Percentiles rank a stretch among this genome's conserved stretches.
phyloP scores from a whole-genome alignment of 1,140 invertebrate species.

The Lucilia cuprina region DNA sequence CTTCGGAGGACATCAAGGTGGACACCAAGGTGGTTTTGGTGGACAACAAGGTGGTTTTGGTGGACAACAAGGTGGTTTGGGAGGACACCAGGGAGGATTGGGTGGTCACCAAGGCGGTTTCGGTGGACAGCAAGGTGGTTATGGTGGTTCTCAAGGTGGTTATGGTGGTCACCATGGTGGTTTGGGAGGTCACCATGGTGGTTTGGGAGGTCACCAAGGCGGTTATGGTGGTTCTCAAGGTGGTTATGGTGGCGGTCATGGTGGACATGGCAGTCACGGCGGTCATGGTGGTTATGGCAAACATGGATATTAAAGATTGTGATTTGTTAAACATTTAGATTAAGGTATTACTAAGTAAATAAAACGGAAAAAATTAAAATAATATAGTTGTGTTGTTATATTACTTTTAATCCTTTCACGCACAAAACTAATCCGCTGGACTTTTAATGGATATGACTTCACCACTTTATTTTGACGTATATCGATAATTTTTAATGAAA shows the following conservation, averaged over 20 bases:
- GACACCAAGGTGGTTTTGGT: not conserved
- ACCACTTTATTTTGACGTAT: too few relatives aligned
- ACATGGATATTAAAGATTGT: not conserved
- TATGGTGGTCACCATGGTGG: not conserved
- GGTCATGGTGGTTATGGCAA: constrained; percentile 6
- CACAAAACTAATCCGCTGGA: too few relatives aligned
- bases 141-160: too few relatives aligned
- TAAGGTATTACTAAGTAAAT: not conserved
- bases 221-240: not conserved
- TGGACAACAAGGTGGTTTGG: not conserved
- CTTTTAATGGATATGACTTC: too few relatives aligned
- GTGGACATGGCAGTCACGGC: not conserved
- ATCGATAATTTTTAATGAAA: too few relatives aligned
- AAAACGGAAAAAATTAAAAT: not conserved
- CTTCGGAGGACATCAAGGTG: not conserved
- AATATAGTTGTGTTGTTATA: too few relatives aligned
- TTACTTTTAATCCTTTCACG: too few relatives aligned
- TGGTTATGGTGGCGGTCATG: not conserved
- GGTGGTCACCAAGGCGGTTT: not conserved
- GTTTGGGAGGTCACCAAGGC: not conserved
- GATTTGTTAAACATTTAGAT: not conserved
- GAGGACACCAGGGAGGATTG: not conserved
- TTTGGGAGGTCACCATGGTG: not conserved
- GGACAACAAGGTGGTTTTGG: not conserved
- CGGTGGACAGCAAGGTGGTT: not conserved